Base-by-base conservation (phyloP, 2,888 invertebrate genomes). In the Frankliniella fusca region DNA sequence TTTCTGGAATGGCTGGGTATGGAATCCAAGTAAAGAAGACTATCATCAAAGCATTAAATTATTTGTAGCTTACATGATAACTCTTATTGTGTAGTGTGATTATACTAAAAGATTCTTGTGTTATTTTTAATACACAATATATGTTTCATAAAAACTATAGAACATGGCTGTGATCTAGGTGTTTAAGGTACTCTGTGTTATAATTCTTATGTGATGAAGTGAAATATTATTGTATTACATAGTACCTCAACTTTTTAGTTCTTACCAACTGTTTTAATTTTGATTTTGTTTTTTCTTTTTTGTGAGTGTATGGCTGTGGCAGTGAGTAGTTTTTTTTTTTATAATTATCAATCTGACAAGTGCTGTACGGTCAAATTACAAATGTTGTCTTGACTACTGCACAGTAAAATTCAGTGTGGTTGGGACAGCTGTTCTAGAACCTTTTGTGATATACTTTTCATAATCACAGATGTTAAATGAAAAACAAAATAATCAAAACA, bases 131-230 rank as follows among this genome's bases (percentile, higher is more conserved):
- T 76, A 76, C n/a, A 27, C 70, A 27, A 76, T 23, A 76, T 76
- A 23, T 27, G 10, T 76, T 10, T 76, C 12, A 12, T 12, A 27
- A 82, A 18, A 61, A 54, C 15, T 20, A 82, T 48, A 80, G 48
- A 82, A 82, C 54, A 27, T 80, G 80, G 65, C 79, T 82, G 65
- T 80, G 65, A 80, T 82, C 27, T 82, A 70, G 65, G 80, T 61
- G 80, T 82, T 65, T 82, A 23, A 27, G 80, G 80, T 80, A 48
- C 38, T 48, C 50, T 28, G 61, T 82, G 76, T 80, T 3, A 48
- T 50, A 81, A 48, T 80, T 76, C 76, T 12, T 76, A 11, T 79
- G 10, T 80, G 27, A 20, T 50, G 49, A 80, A 82, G n/a, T 27
- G 20, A 23, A 48, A 80, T 80, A 15, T 38, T 82, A 48, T 76